Evolutionary conservation across 2,888 invertebrate species (phyloP), one percentile per base, ranked within the genome.

Genomic region (Arctia plantaginis): DNA sequence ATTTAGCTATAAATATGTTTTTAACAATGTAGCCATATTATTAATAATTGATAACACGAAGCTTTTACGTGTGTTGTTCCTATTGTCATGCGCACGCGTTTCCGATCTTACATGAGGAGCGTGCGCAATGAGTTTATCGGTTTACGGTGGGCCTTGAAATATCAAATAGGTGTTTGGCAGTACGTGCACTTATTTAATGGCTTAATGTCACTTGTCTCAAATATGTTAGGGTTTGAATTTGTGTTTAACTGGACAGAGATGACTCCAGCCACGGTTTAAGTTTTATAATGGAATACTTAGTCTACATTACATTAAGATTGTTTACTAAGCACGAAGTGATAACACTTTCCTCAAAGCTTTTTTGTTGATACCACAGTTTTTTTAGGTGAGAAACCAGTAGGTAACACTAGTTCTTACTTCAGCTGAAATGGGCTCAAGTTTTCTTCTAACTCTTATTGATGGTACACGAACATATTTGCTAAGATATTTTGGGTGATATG

Each of bases 111-210:
- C 87, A 84, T 83, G 87, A 79, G 69, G 79, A 77, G 90, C 80
- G 82, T 89, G 77, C 83, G 71, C 83, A 89, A 90, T 90, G 85
- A 88, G 86, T 83, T 85, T 88, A 88, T 85, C 85, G 83, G 82
- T 81, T 85, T 79, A 77, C 80, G 80, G 82, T 81, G 77, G 87
- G 79, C 88, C 87, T 87, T 86, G 85, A 86, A 84, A 85, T 88
- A 79, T 81, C 82, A 82, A 87, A 85, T 83, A 87, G 81, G 84
- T 79, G 81, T 86, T 85, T 81, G 66, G 76, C 75, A 75, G 77
- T 86, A 87, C 87, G 86, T 88, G 88, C 81, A 84, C 81, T 86
- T 83, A 88, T 88, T 87, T 79, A 69, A 47, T 68, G 69, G 39
- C 65, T 27, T 68, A 75, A 77, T 72, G 55, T 69, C 67, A 65